phyloP scores from a whole-genome alignment of 2,797 vertebrate species.

The Remorina albescens region DNA sequence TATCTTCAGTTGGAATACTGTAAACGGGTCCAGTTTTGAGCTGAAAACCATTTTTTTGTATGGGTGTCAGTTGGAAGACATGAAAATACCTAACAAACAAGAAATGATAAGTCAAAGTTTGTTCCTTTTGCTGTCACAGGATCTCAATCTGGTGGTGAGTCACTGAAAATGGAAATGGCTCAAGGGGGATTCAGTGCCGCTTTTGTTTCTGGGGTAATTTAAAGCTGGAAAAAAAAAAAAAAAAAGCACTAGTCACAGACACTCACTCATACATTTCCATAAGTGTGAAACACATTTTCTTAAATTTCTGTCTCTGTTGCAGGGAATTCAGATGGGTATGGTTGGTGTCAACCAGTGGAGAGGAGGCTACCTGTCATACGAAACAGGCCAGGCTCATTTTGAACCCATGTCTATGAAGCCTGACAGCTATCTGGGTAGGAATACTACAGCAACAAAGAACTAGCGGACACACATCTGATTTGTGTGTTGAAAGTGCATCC shows the following conservation, averaged over 20 bases:
- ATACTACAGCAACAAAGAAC: not conserved
- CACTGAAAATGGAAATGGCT: constrained; percentile 80
- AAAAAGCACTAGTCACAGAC: not conserved
- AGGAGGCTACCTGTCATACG: constrained; percentile 71
- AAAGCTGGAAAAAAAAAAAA: too few species aligned
- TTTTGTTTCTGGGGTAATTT: constrained; percentile 52
- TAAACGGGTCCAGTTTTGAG: not conserved
- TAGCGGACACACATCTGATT: not conserved
- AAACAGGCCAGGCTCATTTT: accelerated
- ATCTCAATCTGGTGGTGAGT: constrained; percentile 71
- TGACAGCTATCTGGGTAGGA: constrained; percentile 83
- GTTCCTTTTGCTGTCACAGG: constrained; percentile 63
- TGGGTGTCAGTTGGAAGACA: too few species aligned
- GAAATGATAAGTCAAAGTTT: not conserved
- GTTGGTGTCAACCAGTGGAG: constrained; percentile 82
- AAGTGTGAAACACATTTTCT: not conserved
- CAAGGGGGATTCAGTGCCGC: constrained; percentile 81
- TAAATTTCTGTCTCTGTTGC: constrained; percentile 3
- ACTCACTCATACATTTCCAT: not conserved
- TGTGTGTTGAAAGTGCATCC: not conserved
- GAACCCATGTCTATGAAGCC: not conserved
- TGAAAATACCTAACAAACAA: not conserved
- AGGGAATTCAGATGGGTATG: constrained; percentile 58
- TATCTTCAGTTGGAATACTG: not conserved
- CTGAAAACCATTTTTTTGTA: not conserved